Conservation (phyloP, 2,888 invertebrate species). For the Cephus nigrinus region DNA sequence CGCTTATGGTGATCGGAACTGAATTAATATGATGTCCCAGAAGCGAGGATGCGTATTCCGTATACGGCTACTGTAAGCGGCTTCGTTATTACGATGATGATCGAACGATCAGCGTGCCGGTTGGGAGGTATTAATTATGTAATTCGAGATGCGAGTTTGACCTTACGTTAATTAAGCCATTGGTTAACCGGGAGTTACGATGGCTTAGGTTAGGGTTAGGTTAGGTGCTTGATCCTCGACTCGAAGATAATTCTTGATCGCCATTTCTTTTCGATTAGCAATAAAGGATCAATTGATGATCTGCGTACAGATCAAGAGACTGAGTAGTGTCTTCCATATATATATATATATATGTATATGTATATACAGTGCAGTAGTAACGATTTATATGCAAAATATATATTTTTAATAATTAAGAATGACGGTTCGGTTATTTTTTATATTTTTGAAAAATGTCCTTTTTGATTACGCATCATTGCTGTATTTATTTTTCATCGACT, state of each 20-base stretch:
- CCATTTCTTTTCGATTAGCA: not conserved
- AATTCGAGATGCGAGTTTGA: conserved; percentile 5
- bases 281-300: not conserved
- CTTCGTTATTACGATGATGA: not conserved
- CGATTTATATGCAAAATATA: too few species aligned
- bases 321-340: too few species aligned
- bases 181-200: not conserved
- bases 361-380: too few species aligned
- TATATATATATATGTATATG: too few species aligned
- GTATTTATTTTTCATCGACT: too few species aligned
- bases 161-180: not conserved
- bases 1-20: not conserved
- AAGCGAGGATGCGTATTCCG: not conserved
- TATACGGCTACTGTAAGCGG: not conserved
- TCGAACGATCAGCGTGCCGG: not conserved
- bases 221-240: not conserved
- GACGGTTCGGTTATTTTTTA: too few species aligned
- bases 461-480: too few species aligned
- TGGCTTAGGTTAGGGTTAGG: not conserved
- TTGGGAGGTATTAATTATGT: conserved; percentile 5
- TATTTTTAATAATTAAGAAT: too few species aligned
- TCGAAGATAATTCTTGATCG: not conserved
- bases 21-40: not conserved
- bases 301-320: too few species aligned
- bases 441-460: too few species aligned